Conservation (phyloP, 2,113 vertebrate species). For the Hyaena hyaena region DNA sequence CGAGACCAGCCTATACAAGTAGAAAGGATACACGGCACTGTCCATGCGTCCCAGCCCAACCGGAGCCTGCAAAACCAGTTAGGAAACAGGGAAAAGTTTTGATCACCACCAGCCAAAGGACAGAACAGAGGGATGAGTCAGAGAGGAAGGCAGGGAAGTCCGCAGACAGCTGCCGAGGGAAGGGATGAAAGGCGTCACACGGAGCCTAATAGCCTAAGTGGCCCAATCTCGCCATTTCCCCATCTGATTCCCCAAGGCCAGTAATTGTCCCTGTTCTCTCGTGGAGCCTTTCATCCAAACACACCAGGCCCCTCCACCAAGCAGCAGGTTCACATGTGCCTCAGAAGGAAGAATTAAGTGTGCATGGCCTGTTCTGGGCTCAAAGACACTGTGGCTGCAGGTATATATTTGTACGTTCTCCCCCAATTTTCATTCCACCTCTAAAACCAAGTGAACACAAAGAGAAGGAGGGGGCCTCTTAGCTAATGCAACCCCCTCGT, state of each 20-base stretch:
- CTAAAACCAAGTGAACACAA: background rate
- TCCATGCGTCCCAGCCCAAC: background rate
- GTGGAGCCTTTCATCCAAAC: conserved; percentile 47
- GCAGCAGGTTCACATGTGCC: background rate
- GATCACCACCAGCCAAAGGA: conserved; percentile 14
- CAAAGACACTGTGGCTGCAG: background rate
- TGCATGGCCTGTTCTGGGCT: background rate
- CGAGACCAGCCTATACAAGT: background rate
- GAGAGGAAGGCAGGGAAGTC: conserved; percentile 15
- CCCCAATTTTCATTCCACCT: background rate
- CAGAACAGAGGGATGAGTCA: conserved; percentile 65
- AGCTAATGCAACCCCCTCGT: background rate
- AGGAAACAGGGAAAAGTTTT: background rate
- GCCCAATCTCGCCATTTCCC: background rate
- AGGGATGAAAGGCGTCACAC: conserved; percentile 32
- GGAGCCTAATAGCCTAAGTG: conserved; percentile 15
- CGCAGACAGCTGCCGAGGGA: background rate
- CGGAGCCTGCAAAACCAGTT: background rate
- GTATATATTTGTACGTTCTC: background rate
- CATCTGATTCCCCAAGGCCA: conserved; percentile 43
- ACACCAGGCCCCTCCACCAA: background rate
- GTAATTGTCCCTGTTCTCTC: conserved; percentile 51
- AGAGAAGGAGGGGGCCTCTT: background rate
- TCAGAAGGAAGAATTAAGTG: background rate
- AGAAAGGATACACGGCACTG: background rate